These are phyloP conservation scores for Ceriagrion tenellum DNA, from an alignment of 2,888 invertebrate genomes.

Conservation along the genomic window DNA sequence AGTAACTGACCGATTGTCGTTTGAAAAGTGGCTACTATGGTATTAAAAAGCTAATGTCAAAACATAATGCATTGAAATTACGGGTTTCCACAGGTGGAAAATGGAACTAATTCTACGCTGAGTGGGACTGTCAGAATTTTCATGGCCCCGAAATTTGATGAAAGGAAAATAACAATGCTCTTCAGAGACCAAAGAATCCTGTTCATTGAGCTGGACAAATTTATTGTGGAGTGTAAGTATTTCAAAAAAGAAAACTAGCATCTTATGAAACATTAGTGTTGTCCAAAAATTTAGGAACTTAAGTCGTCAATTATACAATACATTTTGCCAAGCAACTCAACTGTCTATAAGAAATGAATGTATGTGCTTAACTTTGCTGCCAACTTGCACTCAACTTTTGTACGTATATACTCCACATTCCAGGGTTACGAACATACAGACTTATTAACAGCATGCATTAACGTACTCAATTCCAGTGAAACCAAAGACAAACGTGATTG, in stretches of 20 bases:
- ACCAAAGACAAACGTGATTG: slow-evolving; percentile 81
- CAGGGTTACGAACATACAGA: too few species aligned
- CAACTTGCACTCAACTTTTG: too few species aligned
- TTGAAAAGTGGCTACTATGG: background rate
- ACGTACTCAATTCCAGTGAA: slow-evolving; percentile 79
- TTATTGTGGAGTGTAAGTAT: slow-evolving; percentile 82
- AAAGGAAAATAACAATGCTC: slow-evolving; percentile 83
- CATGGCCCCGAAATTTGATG: slow-evolving; percentile 84
- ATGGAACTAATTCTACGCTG: slow-evolving; percentile 76
- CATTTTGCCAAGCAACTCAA: too few species aligned
- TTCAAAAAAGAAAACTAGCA: background rate
- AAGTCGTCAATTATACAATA: too few species aligned
- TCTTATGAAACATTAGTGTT: too few species aligned
- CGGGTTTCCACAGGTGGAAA: slow-evolving; percentile 72
- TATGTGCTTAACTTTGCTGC: too few species aligned
- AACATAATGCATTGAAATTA: background rate
- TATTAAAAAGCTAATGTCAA: background rate
- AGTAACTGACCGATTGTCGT: background rate
- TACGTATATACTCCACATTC: too few species aligned
- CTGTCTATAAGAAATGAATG: too few species aligned
- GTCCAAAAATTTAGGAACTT: too few species aligned
- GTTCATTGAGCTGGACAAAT: slow-evolving; percentile 88
- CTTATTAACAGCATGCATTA: background rate
- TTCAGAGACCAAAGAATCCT: slow-evolving; percentile 83
- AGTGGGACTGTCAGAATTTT: slow-evolving; percentile 86